phyloP scores from a whole-genome alignment of 2,797 vertebrate genomes.

The Protonibea diacanthus region DNA sequence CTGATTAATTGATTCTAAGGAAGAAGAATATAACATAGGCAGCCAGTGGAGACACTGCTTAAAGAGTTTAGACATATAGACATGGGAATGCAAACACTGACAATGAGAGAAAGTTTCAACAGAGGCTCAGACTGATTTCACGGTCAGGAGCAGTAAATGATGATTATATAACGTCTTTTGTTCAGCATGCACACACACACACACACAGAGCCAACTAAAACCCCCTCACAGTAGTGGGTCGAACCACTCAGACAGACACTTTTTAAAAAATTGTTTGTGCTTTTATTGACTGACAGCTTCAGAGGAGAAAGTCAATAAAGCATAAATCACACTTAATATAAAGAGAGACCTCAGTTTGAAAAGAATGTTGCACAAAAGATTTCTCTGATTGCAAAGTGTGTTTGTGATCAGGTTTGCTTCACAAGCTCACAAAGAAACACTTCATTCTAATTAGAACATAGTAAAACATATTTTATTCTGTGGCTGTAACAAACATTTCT shows the following conservation, averaged over 20 bases:
- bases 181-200: background rate
- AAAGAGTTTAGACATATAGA: conserved; percentile 1
- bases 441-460: conserved; percentile 16
- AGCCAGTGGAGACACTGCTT: background rate
- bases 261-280: background rate
- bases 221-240: background rate
- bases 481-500: background rate
- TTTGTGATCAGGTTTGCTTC: background rate
- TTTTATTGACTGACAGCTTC: background rate
- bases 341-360: background rate
- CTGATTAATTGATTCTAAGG: background rate
- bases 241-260: background rate
- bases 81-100: conserved; percentile 1
- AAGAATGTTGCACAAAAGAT: background rate
- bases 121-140: conserved; percentile 16
- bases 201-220: background rate
- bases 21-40: conserved; percentile 1
- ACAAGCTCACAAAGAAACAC: background rate
- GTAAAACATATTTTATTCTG: conserved; percentile 3
- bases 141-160: conserved; percentile 14
- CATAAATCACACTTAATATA: background rate
- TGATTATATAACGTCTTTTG: conserved; percentile 19
- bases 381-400: background rate
- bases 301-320: background rate
- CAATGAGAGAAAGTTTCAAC: conserved; percentile 5